These are phyloP conservation scores for Paracentrotus lividus DNA, from an alignment of 53 echinoderm and acorn worm species.

Conservation along the genomic window DNA sequence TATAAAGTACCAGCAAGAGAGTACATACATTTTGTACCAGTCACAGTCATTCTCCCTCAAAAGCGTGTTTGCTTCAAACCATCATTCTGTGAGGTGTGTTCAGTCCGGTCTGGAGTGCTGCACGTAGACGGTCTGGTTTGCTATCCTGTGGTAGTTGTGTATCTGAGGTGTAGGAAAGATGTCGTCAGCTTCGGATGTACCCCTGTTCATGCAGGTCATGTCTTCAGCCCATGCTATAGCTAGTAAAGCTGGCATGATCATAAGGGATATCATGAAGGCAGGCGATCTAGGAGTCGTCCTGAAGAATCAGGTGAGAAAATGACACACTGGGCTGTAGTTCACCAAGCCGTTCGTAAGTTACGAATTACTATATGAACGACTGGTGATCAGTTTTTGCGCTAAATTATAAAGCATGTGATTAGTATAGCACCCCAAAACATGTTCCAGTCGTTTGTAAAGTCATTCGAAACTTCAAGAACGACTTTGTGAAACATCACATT, in stretches of 20 bases:
- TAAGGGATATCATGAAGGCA: constrained; percentile 96
- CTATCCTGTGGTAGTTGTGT: not conserved
- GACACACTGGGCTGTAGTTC: not conserved
- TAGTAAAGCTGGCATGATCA: constrained; percentile 91
- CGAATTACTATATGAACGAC: too few species aligned
- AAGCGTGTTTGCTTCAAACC: not conserved
- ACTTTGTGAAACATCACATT: too few species aligned
- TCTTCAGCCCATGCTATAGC: constrained; percentile 92
- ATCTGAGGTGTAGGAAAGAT: constrained; percentile 15
- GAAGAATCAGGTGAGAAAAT: constrained; percentile 81
- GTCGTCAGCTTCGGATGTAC: constrained; percentile 66
- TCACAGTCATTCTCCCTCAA: not conserved
- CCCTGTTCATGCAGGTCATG: constrained; percentile 88
- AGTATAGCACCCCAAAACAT: too few species aligned
- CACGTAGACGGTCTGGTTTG: not conserved
- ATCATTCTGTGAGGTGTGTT: not conserved
- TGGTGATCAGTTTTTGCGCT: too few species aligned
- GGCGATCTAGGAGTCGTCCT: constrained; percentile 93
- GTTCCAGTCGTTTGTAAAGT: too few species aligned
- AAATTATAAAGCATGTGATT: too few species aligned
- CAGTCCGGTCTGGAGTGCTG: not conserved
- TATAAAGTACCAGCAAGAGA: constrained; percentile 29
- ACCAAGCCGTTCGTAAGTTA: too few species aligned
- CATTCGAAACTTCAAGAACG: too few species aligned
- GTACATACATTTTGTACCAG: constrained; percentile 18